Evolutionary conservation across 2,113 vertebrate genomes (phyloP).

Genomic region (Clarias macrocephalus): DNA sequence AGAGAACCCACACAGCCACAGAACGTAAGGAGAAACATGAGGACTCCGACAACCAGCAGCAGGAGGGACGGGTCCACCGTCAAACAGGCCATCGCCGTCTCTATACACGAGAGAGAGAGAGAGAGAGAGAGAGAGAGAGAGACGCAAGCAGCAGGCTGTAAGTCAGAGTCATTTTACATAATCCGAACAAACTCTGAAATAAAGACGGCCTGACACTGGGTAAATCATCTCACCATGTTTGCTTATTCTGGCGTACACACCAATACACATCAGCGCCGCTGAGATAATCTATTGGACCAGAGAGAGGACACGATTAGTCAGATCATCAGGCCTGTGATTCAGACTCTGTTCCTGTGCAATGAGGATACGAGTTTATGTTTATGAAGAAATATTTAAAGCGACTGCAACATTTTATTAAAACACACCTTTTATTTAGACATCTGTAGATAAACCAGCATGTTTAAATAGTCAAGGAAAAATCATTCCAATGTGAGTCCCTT

Average conservation of each 20-base stretch:
- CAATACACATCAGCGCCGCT: slow-evolving; percentile 81
- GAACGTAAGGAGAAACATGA: slow-evolving; percentile 95
- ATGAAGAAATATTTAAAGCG: background rate
- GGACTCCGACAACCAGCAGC: slow-evolving; percentile 79
- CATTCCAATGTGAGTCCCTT: background rate
- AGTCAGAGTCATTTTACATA: background rate
- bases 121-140: background rate
- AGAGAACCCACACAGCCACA: slow-evolving; percentile 91
- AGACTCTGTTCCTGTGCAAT: background rate
- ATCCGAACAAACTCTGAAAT: background rate
- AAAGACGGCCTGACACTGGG: background rate
- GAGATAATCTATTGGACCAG: slow-evolving; percentile 71
- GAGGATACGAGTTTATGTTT: background rate
- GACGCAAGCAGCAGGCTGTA: background rate
- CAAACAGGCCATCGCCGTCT: slow-evolving; percentile 82
- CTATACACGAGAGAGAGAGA: slow-evolving; percentile 62
- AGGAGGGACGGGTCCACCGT: slow-evolving; percentile 85
- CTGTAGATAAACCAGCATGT: background rate
- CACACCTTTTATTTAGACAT: background rate
- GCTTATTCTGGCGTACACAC: slow-evolving; percentile 82
- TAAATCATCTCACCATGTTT: slow-evolving; percentile 82
- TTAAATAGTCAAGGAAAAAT: background rate
- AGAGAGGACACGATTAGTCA: background rate
- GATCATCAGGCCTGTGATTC: background rate
- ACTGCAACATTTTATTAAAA: background rate